Evolutionary conservation across 2,888 invertebrate species (phyloP).

Genomic region (Coenonympha glycerion): DNA sequence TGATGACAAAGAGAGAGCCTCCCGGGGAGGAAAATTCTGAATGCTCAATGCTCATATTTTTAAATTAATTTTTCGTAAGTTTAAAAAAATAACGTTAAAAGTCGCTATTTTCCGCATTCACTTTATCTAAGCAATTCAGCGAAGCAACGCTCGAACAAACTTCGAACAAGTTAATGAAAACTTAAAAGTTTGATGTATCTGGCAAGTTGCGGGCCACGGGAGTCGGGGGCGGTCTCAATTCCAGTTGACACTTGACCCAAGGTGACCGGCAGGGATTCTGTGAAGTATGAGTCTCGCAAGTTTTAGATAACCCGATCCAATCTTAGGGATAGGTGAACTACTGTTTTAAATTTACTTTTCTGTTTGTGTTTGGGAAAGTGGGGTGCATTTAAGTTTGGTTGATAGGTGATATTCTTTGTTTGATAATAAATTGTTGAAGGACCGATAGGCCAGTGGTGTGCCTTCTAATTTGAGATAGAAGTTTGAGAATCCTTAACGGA

Average conservation of each 20-base stretch:
- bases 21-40: too few relatives aligned
- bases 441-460: too few relatives aligned
- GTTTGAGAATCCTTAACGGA: too few relatives aligned
- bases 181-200: constrained; percentile 33
- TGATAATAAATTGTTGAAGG: too few relatives aligned
- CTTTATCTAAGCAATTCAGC: constrained; percentile 10
- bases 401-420: too few relatives aligned
- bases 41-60: too few relatives aligned
- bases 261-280: constrained; percentile 19
- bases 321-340: constrained; percentile 6
- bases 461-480: too few relatives aligned
- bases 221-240: constrained; percentile 27
- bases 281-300: constrained; percentile 14
- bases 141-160: constrained; percentile 20
- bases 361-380: too few relatives aligned
- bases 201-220: constrained; percentile 2
- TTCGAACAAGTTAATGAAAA: constrained; percentile 31
- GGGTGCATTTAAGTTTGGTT: too few relatives aligned
- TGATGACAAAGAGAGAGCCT: too few relatives aligned
- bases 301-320: constrained; percentile 21
- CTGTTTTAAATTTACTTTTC: not conserved
- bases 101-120: not conserved
- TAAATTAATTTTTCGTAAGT: too few relatives aligned
- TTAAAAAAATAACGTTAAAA: too few relatives aligned
- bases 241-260: constrained; percentile 29